Conservation (phyloP, 1,140 invertebrate genomes). For the honey bee (Apis mellifera) region Amel_HAv3.1 CM009944.2:4646001-4646500, state of each 20-base stretch:
- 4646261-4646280: too few relatives aligned
- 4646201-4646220: conserved; percentile 28
- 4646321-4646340: too few relatives aligned
- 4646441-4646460: too few relatives aligned
- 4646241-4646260: not conserved
- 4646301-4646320: too few relatives aligned
- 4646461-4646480: too few relatives aligned
- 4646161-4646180: not conserved
- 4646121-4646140: conserved; percentile 49
- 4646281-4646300: too few relatives aligned
- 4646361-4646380: too few relatives aligned
- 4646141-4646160: conserved; percentile 14
- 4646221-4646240: conserved; percentile 1
- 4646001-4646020: not conserved
- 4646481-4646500: too few relatives aligned
- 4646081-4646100: not conserved
- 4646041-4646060: not conserved
- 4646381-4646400: too few relatives aligned
- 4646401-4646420: too few relatives aligned
- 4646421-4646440: too few relatives aligned
- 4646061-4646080: not conserved
- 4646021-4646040: not conserved
- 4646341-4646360: too few relatives aligned
- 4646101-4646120: not conserved
- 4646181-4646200: conserved; percentile 1